Percentiles rank a stretch among this genome's conserved stretches.
phyloP scores from a whole-genome alignment of 2,888 invertebrate genomes.

The Philaethria dido region DNA sequence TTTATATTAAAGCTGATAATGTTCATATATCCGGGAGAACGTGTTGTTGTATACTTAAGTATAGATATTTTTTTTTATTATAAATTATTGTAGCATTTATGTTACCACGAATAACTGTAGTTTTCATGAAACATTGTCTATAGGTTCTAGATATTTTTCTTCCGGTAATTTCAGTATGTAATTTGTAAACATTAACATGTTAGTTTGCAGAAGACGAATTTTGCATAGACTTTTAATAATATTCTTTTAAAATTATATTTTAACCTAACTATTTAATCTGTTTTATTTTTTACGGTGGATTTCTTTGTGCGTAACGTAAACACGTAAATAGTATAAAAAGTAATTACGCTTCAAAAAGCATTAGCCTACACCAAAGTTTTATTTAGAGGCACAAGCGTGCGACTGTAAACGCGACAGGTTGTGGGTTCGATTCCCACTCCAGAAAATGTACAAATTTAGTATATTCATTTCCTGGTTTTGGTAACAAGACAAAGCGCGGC shows the following conservation, averaged over 20 bases:
- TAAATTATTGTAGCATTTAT: too few species aligned
- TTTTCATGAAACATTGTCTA: too few species aligned
- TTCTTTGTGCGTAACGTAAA: not conserved
- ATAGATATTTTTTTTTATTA: not conserved
- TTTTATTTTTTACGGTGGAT: not conserved
- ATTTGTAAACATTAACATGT: too few species aligned
- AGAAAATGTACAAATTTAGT: too few species aligned
- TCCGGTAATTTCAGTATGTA: too few species aligned
- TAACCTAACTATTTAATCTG: not conserved
- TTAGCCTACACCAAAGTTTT: not conserved
- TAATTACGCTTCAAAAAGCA: not conserved
- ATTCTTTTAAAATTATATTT: not conserved
- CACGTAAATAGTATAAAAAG: not conserved
- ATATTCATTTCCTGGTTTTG: too few species aligned
- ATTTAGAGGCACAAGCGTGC: too few species aligned
- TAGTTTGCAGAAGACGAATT: not conserved
- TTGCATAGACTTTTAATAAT: not conserved
- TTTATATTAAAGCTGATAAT: not conserved
- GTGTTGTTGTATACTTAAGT: not conserved
- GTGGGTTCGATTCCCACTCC: too few species aligned
- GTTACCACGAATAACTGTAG: too few species aligned
- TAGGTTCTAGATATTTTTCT: too few species aligned
- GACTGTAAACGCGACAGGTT: too few species aligned
- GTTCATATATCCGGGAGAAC: not conserved
- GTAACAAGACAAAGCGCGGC: too few species aligned